These are phyloP conservation scores for Toxotes chatareus DNA, from an alignment of 2,113 vertebrate genomes.

Conservation along the genomic window DNA sequence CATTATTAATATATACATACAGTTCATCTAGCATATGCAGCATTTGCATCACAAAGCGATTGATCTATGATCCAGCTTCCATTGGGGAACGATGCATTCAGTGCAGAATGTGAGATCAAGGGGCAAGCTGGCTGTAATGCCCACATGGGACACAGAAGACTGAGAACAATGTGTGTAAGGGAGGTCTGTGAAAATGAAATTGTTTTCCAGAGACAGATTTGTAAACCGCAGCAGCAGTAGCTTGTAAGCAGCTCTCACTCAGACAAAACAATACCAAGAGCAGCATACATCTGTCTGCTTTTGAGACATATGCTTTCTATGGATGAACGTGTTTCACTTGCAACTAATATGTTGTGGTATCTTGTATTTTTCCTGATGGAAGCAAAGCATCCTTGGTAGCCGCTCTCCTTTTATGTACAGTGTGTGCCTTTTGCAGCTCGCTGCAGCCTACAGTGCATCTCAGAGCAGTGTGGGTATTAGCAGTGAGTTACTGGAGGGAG, in stretches of 20 bases:
- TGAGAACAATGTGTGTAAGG: constrained; percentile 60
- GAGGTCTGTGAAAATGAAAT: constrained; percentile 60
- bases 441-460: constrained; percentile 47
- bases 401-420: constrained; percentile 19
- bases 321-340: constrained; percentile 27
- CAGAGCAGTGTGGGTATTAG: constrained; percentile 60
- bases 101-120: constrained; percentile 58
- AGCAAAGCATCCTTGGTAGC: constrained; percentile 8
- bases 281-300: constrained; percentile 13
- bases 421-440: constrained; percentile 36
- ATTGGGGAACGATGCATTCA: constrained; percentile 24
- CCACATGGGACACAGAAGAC: constrained; percentile 44
- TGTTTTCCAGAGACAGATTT: constrained; percentile 70
- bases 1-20: constrained; percentile 9
- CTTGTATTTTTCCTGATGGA: constrained; percentile 7
- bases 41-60: constrained; percentile 46
- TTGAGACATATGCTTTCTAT: neutral
- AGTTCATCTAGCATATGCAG: neutral
- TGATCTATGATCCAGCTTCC: constrained; percentile 15
- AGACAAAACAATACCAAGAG: constrained; percentile 58
- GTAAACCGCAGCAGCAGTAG: constrained; percentile 59
- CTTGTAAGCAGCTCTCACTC: constrained; percentile 72
- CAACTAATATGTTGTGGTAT: constrained; percentile 22
- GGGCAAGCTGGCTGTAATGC: constrained; percentile 39
- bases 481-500: constrained; percentile 45